Evolutionary conservation across 2,797 vertebrate genomes (phyloP).

Genomic region (Trachurus trachurus): DNA sequence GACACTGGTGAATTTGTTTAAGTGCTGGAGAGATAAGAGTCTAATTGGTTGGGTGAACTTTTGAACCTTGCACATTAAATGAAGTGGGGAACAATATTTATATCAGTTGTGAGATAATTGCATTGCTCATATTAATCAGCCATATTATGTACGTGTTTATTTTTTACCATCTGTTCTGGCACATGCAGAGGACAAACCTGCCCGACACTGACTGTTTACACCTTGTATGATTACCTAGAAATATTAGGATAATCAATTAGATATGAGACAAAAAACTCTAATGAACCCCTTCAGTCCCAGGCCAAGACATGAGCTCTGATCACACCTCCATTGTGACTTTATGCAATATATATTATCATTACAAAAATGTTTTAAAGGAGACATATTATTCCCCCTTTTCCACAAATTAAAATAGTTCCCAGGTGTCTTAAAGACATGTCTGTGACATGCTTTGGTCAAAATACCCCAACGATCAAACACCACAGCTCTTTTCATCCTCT

Average conservation of each 20-base stretch:
- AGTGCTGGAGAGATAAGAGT: not conserved
- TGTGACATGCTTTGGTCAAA: too few species aligned
- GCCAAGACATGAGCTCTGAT: not conserved
- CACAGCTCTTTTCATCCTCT: too few species aligned
- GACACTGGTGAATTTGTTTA: not conserved
- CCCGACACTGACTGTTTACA: not conserved
- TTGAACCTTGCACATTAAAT: slow-evolving; percentile 17
- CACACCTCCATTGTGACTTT: not conserved
- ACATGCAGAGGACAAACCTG: not conserved
- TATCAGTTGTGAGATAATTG: slow-evolving; percentile 6
- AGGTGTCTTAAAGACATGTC: too few species aligned
- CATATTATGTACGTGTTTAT: not conserved
- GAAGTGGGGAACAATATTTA: slow-evolving; percentile 1
- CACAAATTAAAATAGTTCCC: too few species aligned
- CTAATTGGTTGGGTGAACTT: not conserved
- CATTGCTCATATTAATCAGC: not conserved
- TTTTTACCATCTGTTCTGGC: not conserved
- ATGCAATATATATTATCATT: too few species aligned
- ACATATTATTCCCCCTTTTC: too few species aligned
- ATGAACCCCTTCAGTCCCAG: too few species aligned
- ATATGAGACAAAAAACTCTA: not conserved
- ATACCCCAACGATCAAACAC: too few species aligned
- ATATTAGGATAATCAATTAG: not conserved
- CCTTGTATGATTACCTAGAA: not conserved
- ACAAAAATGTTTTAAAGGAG: too few species aligned